phyloP scores from a whole-genome alignment of 2,888 invertebrate genomes.

The Criorhina ranunculi region DNA sequence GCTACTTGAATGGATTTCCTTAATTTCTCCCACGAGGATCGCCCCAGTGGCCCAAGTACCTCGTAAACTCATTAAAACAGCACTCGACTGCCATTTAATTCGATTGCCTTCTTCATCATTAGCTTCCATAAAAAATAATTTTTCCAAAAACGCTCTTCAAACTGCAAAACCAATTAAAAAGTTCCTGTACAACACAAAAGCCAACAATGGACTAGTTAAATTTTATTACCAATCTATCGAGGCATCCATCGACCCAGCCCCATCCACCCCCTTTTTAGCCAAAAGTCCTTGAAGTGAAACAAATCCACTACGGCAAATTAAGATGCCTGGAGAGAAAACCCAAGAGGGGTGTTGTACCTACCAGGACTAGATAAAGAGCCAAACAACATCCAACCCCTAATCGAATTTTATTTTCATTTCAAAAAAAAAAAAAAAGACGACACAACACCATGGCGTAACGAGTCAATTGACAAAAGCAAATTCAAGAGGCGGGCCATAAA shows the following conservation, averaged over 20 bases:
- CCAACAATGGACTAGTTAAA: conserved; percentile 46
- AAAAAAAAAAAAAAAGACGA: neutral
- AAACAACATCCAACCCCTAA: conserved; percentile 12
- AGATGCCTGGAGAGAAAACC: conserved; percentile 1
- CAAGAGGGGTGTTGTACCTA: neutral
- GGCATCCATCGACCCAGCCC: neutral
- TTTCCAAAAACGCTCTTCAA: neutral
- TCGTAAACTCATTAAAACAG: conserved; percentile 48
- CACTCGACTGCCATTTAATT: conserved; percentile 38
- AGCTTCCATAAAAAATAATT: conserved; percentile 35
- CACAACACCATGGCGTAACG: conserved; percentile 6
- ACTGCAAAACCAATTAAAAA: conserved; percentile 49
- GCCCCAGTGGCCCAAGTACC: conserved; percentile 13
- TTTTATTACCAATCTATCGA: conserved; percentile 46
- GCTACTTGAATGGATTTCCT: conserved; percentile 36
- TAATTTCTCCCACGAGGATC: conserved; percentile 36
- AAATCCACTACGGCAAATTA: conserved; percentile 47
- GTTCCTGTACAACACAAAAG: conserved; percentile 26
- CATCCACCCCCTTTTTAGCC: neutral
- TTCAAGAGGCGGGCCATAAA: conserved; percentile 30
- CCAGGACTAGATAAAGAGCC: conserved; percentile 8
- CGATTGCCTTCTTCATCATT: conserved; percentile 43
- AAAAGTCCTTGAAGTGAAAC: conserved; percentile 33
- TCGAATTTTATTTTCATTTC: conserved; percentile 23
- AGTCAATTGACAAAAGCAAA: conserved; percentile 33